Conservation (phyloP, 2,113 vertebrate genomes). For the Helogale parvula region DNA sequence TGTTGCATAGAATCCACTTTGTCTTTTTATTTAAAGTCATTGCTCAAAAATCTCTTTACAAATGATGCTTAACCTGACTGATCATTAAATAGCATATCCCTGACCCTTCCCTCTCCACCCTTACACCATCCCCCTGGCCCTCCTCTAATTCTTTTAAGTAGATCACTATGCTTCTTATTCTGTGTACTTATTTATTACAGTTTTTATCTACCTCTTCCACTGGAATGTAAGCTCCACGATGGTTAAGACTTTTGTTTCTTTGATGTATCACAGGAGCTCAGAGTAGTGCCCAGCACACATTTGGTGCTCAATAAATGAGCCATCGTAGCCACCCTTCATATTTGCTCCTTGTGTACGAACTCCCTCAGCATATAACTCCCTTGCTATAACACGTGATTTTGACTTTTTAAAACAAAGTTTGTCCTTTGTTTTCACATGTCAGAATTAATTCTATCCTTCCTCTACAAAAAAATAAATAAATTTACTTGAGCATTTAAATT, state of each 20-base stretch:
- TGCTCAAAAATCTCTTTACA: not conserved
- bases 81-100: not conserved
- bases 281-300: not conserved
- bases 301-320: not conserved
- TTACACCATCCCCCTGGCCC: not conserved
- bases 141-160: not conserved
- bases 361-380: not conserved
- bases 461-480: not conserved
- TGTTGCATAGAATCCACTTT: not conserved
- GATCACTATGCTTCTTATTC: not conserved
- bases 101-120: not conserved
- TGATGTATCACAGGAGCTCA: fast-evolving
- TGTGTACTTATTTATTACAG: not conserved
- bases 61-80: not conserved
- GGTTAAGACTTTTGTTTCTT: not conserved
- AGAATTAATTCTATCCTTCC: not conserved
- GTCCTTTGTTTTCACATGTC: not conserved
- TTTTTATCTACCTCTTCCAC: not conserved
- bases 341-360: not conserved
- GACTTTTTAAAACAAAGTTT: not conserved
- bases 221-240: not conserved
- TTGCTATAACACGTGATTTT: not conserved
- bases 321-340: not conserved
- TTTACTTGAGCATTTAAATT: not conserved
- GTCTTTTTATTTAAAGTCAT: not conserved